Evolutionary conservation across 2,888 invertebrate species (phyloP).

Genomic region (Drosophila falleni): DNA sequence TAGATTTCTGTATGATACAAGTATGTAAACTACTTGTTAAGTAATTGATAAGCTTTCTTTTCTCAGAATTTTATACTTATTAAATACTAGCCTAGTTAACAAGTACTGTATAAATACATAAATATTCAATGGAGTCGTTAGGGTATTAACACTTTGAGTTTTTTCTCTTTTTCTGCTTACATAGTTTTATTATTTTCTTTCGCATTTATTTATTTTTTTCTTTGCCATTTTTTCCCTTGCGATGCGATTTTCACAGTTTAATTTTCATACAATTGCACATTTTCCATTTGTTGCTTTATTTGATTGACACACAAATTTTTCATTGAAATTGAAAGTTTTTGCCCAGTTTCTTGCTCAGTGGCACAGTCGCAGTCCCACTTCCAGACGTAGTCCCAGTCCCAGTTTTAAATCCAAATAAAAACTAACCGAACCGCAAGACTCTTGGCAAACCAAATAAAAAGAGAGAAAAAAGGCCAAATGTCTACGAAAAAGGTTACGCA

Average conservation of each 20-base stretch:
- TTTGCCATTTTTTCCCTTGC: conserved; percentile 21
- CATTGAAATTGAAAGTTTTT: conserved; percentile 71
- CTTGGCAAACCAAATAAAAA: conserved; percentile 30
- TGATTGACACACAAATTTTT: conserved; percentile 53
- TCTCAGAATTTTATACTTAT: not conserved
- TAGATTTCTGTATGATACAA: not conserved
- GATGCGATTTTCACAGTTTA: conserved; percentile 7
- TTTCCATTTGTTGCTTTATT: conserved; percentile 50
- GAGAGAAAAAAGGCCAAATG: conserved; percentile 70
- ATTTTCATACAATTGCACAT: conserved; percentile 27
- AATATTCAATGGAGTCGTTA: conserved; percentile 16
- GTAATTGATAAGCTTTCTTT: not conserved
- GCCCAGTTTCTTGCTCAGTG: conserved; percentile 28
- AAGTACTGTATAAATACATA: conserved; percentile 2
- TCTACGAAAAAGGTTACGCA: conserved; percentile 83
- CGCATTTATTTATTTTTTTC: not conserved
- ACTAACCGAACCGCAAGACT: conserved; percentile 25
- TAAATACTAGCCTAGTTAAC: conserved; percentile 4
- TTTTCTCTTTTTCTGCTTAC: conserved; percentile 3
- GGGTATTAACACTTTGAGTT: conserved; percentile 15
- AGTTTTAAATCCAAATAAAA: conserved; percentile 23
- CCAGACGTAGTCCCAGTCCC: conserved; percentile 15
- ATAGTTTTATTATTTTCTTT: not conserved
- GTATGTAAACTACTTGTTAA: not conserved
- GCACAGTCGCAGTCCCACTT: conserved; percentile 33